Base-by-base conservation (phyloP, 2,797 vertebrate species). In the Syngnathus acus region DNA sequence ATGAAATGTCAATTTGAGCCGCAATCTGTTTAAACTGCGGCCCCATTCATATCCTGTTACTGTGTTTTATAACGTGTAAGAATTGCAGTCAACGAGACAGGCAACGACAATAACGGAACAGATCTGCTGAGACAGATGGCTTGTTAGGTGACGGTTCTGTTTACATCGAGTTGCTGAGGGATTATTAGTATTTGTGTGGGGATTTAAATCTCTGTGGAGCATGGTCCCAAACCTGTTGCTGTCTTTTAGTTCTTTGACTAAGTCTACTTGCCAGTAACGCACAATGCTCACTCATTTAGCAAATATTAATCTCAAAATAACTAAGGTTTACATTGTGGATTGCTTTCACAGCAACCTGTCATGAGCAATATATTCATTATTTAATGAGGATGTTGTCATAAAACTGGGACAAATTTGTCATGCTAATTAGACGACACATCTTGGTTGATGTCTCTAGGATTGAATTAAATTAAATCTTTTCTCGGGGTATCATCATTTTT, bases 11-110 rank as follows among this genome's bases (percentile, higher is more conserved):
- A 32, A 32, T 32, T 32, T 32, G 32, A 32, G 32, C 32, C 32
- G 32, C 32, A 32, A 9, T 42, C 1, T 42, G 0, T 42, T 42
- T 42, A 42, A 42, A 42, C 40, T 42, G 39, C 39, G 9, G 39
- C 39, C 39, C 9, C 32, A 26, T 62, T 45, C 11, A 62, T 62
- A 62, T 62, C 60, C 60, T 23, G 40, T 62, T 61, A 21, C 60
- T 45, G 40, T 23, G 59, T 62, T 62, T 43, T 43, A 8, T 21
- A 61, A 38, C 32, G 7, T 26, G 17, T 6, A 8, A 19, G 57
- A 16, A 59, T 9, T n/a, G n/a, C n/a, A 62, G n/a, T 23, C 60
- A 23, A 62, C 26, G 40, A 6, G 8, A 16, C 40, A 16, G 32
- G 13, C 39, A 13, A 43, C 2, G 7, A 21, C 11, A 14, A 23